A percentile compares a stretch with the other conserved stretches of the same genome.
Evolutionary conservation across 2,113 vertebrate species (phyloP).

Genomic region (Spheniscus mendiculus): DNA sequence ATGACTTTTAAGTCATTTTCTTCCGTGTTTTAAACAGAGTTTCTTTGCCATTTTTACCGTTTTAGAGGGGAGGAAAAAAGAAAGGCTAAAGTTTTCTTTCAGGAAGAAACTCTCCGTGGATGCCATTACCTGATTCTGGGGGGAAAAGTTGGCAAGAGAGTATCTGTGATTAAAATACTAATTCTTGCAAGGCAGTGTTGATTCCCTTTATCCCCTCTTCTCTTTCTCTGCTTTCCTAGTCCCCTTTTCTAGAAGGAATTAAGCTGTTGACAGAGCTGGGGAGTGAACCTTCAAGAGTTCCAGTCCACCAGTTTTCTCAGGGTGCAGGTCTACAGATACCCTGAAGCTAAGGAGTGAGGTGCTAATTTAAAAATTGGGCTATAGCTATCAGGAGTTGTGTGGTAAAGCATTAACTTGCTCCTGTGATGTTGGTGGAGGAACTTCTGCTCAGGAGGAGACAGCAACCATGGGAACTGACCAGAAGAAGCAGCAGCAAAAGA

Average conservation of each 20-base stretch:
- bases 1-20: background rate
- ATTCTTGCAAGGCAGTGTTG: background rate
- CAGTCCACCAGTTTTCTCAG: background rate
- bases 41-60: background rate
- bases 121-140: background rate
- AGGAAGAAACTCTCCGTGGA: background rate
- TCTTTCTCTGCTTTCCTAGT: background rate
- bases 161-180: background rate
- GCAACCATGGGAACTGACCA: background rate
- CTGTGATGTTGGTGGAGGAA: background rate
- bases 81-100: background rate
- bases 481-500: background rate
- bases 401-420: background rate
- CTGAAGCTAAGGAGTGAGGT: background rate
- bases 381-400: background rate
- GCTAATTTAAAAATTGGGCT: background rate
- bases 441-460: background rate
- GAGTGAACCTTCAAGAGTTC: constrained; percentile 4
- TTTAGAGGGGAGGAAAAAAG: background rate
- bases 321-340: background rate
- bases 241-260: background rate
- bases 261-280: background rate
- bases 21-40: background rate
- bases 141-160: background rate
- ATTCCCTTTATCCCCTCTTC: background rate